These are phyloP conservation scores for Cydia fagiglandana DNA, from an alignment of 1,140 invertebrate genomes.

Conservation along the genomic window DNA sequence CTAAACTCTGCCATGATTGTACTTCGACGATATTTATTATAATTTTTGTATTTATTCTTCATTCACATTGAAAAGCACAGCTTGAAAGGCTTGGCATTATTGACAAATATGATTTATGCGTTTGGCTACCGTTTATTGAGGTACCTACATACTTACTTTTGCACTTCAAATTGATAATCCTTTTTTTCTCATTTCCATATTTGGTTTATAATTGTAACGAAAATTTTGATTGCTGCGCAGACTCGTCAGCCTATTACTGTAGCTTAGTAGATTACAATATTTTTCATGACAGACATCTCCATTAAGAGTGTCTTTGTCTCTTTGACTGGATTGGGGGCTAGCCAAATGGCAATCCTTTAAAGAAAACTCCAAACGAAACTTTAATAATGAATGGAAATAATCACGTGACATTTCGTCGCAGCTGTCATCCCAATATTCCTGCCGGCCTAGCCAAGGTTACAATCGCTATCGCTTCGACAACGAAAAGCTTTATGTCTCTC, in stretches of 20 bases:
- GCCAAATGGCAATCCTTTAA: too few species aligned
- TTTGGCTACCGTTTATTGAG: not conserved
- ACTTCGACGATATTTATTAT: not conserved
- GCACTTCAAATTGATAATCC: not conserved
- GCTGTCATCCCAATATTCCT: too few species aligned
- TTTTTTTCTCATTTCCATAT: not conserved
- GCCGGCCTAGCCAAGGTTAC: too few species aligned
- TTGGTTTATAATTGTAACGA: not conserved
- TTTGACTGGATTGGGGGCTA: too few species aligned
- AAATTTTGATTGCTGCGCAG: not conserved
- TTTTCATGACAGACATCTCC: not conserved
- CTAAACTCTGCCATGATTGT: not conserved
- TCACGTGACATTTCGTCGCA: too few species aligned
- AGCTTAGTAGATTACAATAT: not conserved
- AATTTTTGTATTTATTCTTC: not conserved
- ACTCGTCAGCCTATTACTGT: not conserved
- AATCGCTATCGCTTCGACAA: too few species aligned
- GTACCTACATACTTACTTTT: not conserved
- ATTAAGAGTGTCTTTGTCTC: not conserved
- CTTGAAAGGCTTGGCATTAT: not conserved
- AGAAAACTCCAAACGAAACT: too few species aligned
- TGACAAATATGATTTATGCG: not conserved
- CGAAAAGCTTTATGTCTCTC: too few species aligned
- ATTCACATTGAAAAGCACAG: conserved; percentile 1
- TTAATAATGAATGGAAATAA: too few species aligned